Base-by-base conservation (phyloP, 2,888 invertebrate genomes). In the Colostygia pectinataria region DNA sequence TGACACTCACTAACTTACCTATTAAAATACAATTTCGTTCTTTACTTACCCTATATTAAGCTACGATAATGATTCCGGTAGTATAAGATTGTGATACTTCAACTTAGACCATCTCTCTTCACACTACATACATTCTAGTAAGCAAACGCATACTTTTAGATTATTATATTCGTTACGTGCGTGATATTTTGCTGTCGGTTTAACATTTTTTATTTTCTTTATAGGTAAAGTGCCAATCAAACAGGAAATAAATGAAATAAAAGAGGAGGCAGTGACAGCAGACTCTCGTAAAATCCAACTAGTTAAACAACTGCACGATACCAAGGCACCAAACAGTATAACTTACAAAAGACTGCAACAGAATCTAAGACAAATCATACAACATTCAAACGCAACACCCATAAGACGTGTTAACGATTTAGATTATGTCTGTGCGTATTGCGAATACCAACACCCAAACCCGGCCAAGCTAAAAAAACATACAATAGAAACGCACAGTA, bases 371-470 rank as follows among this genome's bases (percentile, higher is more conserved):
- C 14, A 45, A 33, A 45, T 45, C 2, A 36, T 51, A 9, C 18
- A 45, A 18, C 14, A 55, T 13, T 63, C 65, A 0, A 66, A 63
- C 36, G 65, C 65, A 0, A 66, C 63, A 1, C 61, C 61, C 0
- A 53, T 63, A 8, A 49, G 45, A 13, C 36, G 39, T 0, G 50
- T 55, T 2, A 51, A 49, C 4, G 48, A 50, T 1, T 13, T 48
- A 15, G 57, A 55, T 2, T 66, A 57, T 34, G 42, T 44, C 0
- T 66, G 66, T 37, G 48, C 55, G 7, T 66, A 53, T 25, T 66
- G 66, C 41, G 24, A 43, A 1, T 32, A 46, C 8, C 43, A 55
- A n/a, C 51, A 42, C 20, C 20, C 43, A 0, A 23, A 41, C 13
- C 50, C 63, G 0, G 47, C 40, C 4, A 50, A 57, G 0, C 34